Percentiles rank a stretch among this genome's conserved stretches.
These are phyloP conservation scores for Zonitis immaculata DNA, from an alignment of 2,888 invertebrate genomes.

Conservation along the genomic window DNA sequence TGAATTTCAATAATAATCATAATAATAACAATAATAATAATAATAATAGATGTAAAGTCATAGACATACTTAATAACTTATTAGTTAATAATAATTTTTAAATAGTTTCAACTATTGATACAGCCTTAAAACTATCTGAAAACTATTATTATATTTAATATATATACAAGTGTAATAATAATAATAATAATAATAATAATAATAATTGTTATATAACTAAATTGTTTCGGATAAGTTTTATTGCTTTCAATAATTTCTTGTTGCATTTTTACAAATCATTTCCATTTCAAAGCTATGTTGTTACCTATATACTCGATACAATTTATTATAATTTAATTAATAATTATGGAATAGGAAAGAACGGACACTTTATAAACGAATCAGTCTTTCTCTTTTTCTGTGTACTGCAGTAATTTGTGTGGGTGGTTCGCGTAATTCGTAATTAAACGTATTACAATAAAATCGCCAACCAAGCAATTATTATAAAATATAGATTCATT, in stretches of 20 bases:
- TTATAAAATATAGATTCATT: slow-evolving; percentile 17
- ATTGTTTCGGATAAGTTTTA: slow-evolving; percentile 21
- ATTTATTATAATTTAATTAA: too few species aligned
- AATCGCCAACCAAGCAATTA: not conserved
- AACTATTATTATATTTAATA: not conserved
- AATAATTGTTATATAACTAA: too few species aligned
- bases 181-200: too few species aligned
- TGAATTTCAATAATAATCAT: not conserved
- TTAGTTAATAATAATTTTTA: not conserved
- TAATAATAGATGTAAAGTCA: too few species aligned
- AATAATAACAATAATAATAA: too few species aligned
- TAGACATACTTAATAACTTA: too few species aligned
- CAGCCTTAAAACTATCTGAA: not conserved
- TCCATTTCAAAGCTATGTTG: slow-evolving; percentile 29
- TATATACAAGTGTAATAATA: too few species aligned
- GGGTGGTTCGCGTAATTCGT: not conserved
- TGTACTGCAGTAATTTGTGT: slow-evolving; percentile 10
- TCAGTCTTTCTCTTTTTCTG: slow-evolving; percentile 19
- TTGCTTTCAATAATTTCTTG: slow-evolving; percentile 15
- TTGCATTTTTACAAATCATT: slow-evolving; percentile 21
- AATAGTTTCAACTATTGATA: not conserved
- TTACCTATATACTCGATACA: too few species aligned
- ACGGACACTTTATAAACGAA: slow-evolving; percentile 23
- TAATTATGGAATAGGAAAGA: slow-evolving; percentile 22
- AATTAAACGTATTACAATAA: not conserved